Evolutionary conservation across 92 coral and sea anemone genomes (phyloP).

Genomic region (Parazoanthus atlanticus): DNA sequence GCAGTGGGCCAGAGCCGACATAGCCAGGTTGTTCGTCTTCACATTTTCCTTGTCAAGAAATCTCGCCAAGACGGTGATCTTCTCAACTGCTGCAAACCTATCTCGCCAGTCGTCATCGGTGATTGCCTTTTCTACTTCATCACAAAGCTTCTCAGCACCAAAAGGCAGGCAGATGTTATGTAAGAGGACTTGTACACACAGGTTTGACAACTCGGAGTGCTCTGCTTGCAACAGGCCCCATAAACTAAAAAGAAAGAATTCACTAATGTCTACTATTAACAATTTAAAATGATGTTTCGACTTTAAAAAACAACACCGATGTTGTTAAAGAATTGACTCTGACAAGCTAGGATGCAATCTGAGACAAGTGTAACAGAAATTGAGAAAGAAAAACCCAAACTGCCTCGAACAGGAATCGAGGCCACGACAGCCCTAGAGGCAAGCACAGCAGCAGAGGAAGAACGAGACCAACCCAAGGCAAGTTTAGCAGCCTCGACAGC

Average conservation of each 20-base stretch:
- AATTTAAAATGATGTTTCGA: no score
- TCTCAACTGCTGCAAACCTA: conserved; percentile 90
- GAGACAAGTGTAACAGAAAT: no score
- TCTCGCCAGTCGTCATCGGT: conserved; percentile 92
- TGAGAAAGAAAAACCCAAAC: no score
- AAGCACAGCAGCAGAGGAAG: neutral
- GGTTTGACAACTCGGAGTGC: conserved; percentile 87
- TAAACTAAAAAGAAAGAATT: conserved; percentile 52
- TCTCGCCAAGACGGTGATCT: conserved; percentile 86
- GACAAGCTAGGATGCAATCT: no score
- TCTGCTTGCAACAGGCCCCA: conserved; percentile 94
- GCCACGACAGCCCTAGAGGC: no score
- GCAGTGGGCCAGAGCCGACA: conserved; percentile 94
- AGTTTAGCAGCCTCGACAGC: no score
- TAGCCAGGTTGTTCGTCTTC: conserved; percentile 82
- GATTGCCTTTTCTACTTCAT: conserved; percentile 90
- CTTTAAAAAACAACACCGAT: neutral
- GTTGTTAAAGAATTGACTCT: no score
- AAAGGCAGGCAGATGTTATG: conserved; percentile 94
- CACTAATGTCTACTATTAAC: neutral
- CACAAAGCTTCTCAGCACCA: conserved; percentile 94
- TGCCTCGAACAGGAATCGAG: neutral
- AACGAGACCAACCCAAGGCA: no score
- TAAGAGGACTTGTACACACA: conserved; percentile 84
- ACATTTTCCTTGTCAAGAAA: conserved; percentile 87